Conservation (phyloP, 2,113 vertebrate genomes). For the Xenus cinereus region DNA sequence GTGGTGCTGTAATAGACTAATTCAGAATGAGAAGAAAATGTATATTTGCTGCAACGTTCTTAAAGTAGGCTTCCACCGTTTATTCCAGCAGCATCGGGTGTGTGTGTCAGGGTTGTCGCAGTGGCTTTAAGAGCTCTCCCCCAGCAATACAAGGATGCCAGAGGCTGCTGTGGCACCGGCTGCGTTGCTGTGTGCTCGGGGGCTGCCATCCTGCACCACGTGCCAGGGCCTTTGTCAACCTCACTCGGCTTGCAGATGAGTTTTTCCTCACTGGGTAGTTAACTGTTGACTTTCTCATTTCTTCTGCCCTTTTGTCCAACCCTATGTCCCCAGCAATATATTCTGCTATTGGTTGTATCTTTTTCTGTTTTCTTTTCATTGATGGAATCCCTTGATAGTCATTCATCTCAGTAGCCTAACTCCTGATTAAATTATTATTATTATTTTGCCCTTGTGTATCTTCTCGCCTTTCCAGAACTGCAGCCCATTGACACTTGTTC, state of each 20-base stretch:
- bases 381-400: background rate
- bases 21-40: background rate
- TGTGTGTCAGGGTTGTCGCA: background rate
- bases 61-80: background rate
- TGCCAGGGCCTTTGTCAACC: background rate
- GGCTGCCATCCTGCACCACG: background rate
- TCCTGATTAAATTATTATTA: background rate
- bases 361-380: background rate
- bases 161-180: background rate
- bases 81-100: background rate
- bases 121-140: background rate
- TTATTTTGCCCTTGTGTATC: background rate
- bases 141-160: accelerated
- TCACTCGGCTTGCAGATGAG: background rate
- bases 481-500: background rate
- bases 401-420: background rate
- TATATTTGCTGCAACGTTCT: background rate
- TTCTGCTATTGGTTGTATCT: background rate
- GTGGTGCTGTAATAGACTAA: background rate
- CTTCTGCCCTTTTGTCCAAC: background rate
- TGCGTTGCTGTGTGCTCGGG: background rate
- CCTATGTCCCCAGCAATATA: background rate
- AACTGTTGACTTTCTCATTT: background rate
- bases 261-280: background rate
- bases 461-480: background rate